A percentile compares a stretch with the other conserved stretches of the same genome.
Conservation (phyloP, 2,888 invertebrate genomes). For the Cybosia mesomella region DNA sequence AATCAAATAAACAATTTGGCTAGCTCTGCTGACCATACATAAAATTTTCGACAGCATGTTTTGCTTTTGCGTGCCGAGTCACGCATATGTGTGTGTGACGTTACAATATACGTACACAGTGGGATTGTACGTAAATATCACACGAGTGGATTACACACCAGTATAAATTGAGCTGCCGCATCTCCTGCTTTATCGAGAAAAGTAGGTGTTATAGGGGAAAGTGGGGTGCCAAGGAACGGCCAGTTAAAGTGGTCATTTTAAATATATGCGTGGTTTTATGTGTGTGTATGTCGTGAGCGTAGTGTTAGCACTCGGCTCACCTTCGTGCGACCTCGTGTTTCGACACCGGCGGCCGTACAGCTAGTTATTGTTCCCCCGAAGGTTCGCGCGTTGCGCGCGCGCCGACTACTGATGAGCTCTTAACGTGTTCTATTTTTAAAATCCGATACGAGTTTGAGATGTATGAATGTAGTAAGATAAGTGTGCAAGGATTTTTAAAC, state of each 20-base stretch:
- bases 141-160: slow-evolving; percentile 56
- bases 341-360: slow-evolving; percentile 74
- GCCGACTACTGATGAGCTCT: slow-evolving; percentile 81
- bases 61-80: slow-evolving; percentile 77
- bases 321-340: slow-evolving; percentile 85
- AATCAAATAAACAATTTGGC: slow-evolving; percentile 43
- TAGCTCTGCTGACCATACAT: slow-evolving; percentile 63
- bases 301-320: slow-evolving; percentile 81
- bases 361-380: slow-evolving; percentile 82
- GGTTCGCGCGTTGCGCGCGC: slow-evolving; percentile 79
- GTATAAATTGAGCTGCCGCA: slow-evolving; percentile 47
- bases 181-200: slow-evolving; percentile 19
- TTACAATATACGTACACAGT: slow-evolving; percentile 62
- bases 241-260: slow-evolving; percentile 47
- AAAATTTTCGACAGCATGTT: slow-evolving; percentile 79
- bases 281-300: slow-evolving; percentile 72
- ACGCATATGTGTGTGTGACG: slow-evolving; percentile 61
- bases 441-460: slow-evolving; percentile 54
- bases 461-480: slow-evolving; percentile 39
- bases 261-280: slow-evolving; percentile 55
- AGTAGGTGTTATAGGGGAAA: background rate
- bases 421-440: slow-evolving; percentile 72
- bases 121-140: slow-evolving; percentile 63
- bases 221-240: slow-evolving; percentile 21
- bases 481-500: slow-evolving; percentile 30